phyloP scores from a whole-genome alignment of 2,113 vertebrate species.

The Panthera leo region DNA sequence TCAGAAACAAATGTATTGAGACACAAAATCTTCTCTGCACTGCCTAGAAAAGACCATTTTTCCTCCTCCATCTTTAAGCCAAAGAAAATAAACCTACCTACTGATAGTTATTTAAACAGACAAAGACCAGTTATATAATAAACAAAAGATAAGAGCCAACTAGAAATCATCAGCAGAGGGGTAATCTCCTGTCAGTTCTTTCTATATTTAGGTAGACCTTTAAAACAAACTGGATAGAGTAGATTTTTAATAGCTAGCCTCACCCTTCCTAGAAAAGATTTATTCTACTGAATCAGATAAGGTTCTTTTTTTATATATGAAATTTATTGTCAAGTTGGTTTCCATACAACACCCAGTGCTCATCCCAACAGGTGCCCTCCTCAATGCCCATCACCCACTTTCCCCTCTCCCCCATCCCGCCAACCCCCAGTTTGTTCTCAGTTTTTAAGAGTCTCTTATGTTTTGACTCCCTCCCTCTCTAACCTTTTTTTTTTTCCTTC shows the following conservation, averaged over 20 bases:
- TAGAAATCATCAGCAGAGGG: neutral
- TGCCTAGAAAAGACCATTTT: neutral
- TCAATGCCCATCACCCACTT: too few species aligned
- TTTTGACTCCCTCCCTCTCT: too few species aligned
- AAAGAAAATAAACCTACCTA: neutral
- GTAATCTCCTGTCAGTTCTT: neutral
- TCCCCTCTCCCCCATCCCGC: too few species aligned
- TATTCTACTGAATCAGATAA: neutral
- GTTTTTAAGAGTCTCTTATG: too few species aligned
- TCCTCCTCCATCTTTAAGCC: neutral
- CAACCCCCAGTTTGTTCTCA: too few species aligned
- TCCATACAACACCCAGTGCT: too few species aligned
- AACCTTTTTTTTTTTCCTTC: too few species aligned
- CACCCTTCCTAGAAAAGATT: neutral
- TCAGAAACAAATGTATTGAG: constrained; percentile 23
- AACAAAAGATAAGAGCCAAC: neutral
- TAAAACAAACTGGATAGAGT: neutral
- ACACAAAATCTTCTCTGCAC: neutral
- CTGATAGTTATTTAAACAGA: neutral
- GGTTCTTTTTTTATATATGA: neutral
- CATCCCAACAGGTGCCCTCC: too few species aligned
- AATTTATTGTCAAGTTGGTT: too few species aligned
- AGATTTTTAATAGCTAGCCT: neutral
- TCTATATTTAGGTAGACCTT: neutral
- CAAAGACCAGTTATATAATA: neutral